Percentiles rank a stretch among this genome's conserved stretches.
Evolutionary conservation across 2,888 invertebrate species (phyloP).

Genomic region (Fabriciana adippe): DNA sequence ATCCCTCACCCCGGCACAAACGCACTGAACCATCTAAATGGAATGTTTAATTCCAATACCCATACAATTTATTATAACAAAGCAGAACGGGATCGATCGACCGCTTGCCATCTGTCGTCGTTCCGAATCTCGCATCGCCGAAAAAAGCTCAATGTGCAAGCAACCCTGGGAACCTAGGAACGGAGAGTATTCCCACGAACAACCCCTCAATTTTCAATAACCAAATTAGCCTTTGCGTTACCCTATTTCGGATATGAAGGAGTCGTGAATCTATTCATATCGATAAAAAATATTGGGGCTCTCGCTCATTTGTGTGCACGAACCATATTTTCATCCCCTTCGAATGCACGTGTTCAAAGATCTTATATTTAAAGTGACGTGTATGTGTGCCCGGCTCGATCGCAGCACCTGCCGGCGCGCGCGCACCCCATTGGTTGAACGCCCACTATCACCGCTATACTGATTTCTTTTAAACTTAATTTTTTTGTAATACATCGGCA

Average conservation of each 20-base stretch:
- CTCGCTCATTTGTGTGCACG: slow-evolving; percentile 53
- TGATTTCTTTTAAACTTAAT: slow-evolving; percentile 78
- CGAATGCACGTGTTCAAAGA: slow-evolving; percentile 82
- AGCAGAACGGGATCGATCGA: slow-evolving; percentile 74
- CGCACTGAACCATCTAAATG: slow-evolving; percentile 78
- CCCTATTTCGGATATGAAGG: slow-evolving; percentile 82
- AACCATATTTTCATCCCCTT: slow-evolving; percentile 72
- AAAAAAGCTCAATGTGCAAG: slow-evolving; percentile 80
- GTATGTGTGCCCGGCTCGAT: slow-evolving; percentile 68
- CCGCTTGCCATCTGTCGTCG: slow-evolving; percentile 82
- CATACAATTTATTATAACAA: slow-evolving; percentile 80
- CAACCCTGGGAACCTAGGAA: slow-evolving; percentile 85
- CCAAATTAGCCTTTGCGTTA: slow-evolving; percentile 84
- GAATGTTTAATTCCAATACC: slow-evolving; percentile 80
- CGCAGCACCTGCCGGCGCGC: slow-evolving; percentile 75
- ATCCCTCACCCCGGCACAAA: slow-evolving; percentile 63
- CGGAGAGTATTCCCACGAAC: slow-evolving; percentile 86
- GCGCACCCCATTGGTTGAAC: slow-evolving; percentile 76
- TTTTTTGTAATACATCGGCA: slow-evolving; percentile 77
- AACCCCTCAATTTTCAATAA: slow-evolving; percentile 83
- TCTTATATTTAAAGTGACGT: slow-evolving; percentile 72
- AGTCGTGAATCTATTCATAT: slow-evolving; percentile 81
- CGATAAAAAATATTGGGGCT: slow-evolving; percentile 73
- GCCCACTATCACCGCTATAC: slow-evolving; percentile 78
- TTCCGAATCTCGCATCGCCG: slow-evolving; percentile 76